A percentile compares a stretch with the other conserved stretches of the same genome.
phyloP scores from a whole-genome alignment of 2,113 vertebrate genomes.

The Peromyscus leucopus region DNA sequence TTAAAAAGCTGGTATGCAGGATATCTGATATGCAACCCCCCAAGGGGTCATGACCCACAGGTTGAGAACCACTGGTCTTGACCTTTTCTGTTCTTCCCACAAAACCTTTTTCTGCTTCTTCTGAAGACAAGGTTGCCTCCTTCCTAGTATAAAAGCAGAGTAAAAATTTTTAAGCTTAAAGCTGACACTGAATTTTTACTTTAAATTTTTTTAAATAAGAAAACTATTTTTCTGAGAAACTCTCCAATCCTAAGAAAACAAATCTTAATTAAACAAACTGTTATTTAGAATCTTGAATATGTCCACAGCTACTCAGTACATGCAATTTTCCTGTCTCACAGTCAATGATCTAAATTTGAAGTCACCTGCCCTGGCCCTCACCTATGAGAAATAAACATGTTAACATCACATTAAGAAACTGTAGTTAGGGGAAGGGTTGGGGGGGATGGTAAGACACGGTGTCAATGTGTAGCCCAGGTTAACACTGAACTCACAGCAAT shows the following conservation, averaged over 20 bases:
- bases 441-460: too few relatives aligned
- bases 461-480: neutral
- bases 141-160: constrained; percentile 23
- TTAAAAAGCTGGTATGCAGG: neutral
- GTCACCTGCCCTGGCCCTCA: neutral
- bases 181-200: neutral
- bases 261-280: constrained; percentile 50
- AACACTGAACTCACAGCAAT: neutral
- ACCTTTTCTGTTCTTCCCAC: constrained; percentile 50
- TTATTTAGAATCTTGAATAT: neutral
- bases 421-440: too few relatives aligned
- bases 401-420: neutral
- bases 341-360: neutral
- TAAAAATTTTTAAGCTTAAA: constrained; percentile 20
- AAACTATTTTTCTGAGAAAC: neutral
- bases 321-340: neutral
- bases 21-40: neutral
- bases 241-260: constrained; percentile 11
- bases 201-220: neutral
- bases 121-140: constrained; percentile 26
- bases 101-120: constrained; percentile 27
- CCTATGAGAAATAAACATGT: neutral
- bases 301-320: neutral
- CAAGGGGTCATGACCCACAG: neutral
- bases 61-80: neutral